A percentile compares a stretch with the other conserved stretches of the same genome.
These are phyloP conservation scores for Leptinotarsa defecta DNA, from an alignment of 1,140 invertebrate species.

Conservation along the genomic window DNA sequence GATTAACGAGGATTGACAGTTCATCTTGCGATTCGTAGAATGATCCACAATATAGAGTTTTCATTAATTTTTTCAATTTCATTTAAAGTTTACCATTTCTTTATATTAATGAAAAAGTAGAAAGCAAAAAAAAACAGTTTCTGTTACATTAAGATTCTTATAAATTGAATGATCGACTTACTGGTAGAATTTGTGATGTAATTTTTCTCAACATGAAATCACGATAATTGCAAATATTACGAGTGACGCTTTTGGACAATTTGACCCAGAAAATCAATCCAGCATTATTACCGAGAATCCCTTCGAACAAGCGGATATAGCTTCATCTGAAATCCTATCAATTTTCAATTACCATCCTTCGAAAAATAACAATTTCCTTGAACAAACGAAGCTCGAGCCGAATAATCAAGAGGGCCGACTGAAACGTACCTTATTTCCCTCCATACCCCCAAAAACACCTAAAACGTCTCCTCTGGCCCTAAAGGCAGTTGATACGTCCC, in stretches of 20 bases:
- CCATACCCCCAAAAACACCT: background rate
- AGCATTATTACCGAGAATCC: background rate
- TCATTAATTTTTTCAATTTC: too few species aligned
- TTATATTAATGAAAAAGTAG: too few species aligned
- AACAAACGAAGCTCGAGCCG: slow-evolving; percentile 4
- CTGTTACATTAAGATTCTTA: too few species aligned
- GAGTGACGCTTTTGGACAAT: background rate
- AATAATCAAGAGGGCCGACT: background rate
- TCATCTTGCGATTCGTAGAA: too few species aligned
- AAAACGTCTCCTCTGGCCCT: background rate
- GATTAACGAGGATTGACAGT: too few species aligned
- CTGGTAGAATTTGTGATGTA: background rate
- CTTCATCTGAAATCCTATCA: background rate
- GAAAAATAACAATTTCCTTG: background rate
- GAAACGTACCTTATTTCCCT: background rate
- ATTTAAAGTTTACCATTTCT: too few species aligned
- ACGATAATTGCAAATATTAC: background rate
- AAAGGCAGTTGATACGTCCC: slow-evolving; percentile 32
- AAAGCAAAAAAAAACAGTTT: too few species aligned
- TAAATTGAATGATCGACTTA: background rate
- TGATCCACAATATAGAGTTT: too few species aligned
- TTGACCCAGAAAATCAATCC: background rate
- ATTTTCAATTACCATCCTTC: background rate
- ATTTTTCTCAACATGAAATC: background rate
- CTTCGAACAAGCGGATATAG: background rate